Percentiles rank a stretch among this genome's conserved stretches.
Evolutionary conservation across 2,888 invertebrate species (phyloP).

Genomic region (Drosophila formosana): DNA sequence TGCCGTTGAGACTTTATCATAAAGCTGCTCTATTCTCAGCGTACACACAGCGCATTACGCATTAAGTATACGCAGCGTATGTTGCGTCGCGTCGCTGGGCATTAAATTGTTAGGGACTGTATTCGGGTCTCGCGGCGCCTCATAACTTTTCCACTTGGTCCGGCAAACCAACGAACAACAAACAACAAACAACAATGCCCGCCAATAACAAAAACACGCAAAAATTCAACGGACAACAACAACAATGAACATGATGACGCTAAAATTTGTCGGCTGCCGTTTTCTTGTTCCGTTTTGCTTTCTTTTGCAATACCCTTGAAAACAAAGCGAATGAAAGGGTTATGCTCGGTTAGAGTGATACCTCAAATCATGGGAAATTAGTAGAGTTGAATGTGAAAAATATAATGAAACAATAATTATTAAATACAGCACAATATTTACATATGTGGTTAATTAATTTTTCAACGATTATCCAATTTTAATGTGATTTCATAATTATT

Average conservation of each 20-base stretch:
- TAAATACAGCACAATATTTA: no score
- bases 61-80: not conserved
- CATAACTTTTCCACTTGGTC: slow-evolving; percentile 59
- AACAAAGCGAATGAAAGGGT: not conserved
- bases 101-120: slow-evolving; percentile 44
- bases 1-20: slow-evolving; percentile 15
- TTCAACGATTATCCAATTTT: no score
- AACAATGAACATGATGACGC: slow-evolving; percentile 23
- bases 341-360: not conserved
- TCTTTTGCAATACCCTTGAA: slow-evolving; percentile 11
- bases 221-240: slow-evolving; percentile 3
- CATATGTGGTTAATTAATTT: no score
- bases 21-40: slow-evolving; percentile 14
- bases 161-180: slow-evolving; percentile 17
- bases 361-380: not conserved
- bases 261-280: slow-evolving; percentile 31
- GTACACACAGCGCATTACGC: slow-evolving; percentile 11
- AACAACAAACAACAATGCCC: slow-evolving; percentile 13
- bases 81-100: not conserved
- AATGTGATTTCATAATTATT: no score
- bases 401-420: no score
- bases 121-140: slow-evolving; percentile 53
- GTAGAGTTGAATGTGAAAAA: no score
- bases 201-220: no score
- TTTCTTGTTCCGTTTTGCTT: slow-evolving; percentile 15